Evolutionary conservation across 2,888 invertebrate species (phyloP), one percentile per base, ranked within the genome.

Genomic region (Crocallis elinguaria): DNA sequence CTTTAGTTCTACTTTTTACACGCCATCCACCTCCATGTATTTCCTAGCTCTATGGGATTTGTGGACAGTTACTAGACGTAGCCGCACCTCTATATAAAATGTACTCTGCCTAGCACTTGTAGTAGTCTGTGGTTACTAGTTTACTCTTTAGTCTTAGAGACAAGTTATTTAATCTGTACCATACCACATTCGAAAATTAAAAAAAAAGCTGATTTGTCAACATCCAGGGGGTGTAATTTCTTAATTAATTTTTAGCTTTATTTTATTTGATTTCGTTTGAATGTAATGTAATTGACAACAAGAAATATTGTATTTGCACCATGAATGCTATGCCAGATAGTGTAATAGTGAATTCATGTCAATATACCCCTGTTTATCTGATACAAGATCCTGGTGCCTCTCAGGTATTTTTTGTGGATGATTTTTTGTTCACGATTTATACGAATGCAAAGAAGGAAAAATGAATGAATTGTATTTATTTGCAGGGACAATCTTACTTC

Each of bases 291-390:
- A 71, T 68, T 67, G 62, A 55, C 62, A 66, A 59, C 57, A 60
- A 57, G 68, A 66, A 60, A 53, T 58, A 65, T 50, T 64, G 62
- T 63, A 61, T 58, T 60, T 68, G 60, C 58, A 54, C 45, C 69
- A 84, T 88, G 87, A 83, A 86, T 77, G 78, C 78, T 60, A 76
- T 80, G 63, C 67, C 81, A 64, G 84, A 85, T 56, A 83, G 77
- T 71, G 82, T 86, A 58, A 72, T 86, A 56, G 76, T 87, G 41
- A 84, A 87, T 73, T 84, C 88, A 55, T 86, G 84, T 82, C 87
- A 87, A 74, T 88, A 84, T 73, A 85, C 88, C 45, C 90, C 90
- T 49, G 79, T 90, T 73, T 89, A 88, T 68, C 71, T 90, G 62
- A 84, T 89, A 67, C 86, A 88, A 75, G 82, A 82, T 75, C 80